Percentiles rank a stretch among this genome's conserved stretches.
phyloP scores from a whole-genome alignment of 2,113 vertebrate genomes.

The Chlorodrepanis virens region DNA sequence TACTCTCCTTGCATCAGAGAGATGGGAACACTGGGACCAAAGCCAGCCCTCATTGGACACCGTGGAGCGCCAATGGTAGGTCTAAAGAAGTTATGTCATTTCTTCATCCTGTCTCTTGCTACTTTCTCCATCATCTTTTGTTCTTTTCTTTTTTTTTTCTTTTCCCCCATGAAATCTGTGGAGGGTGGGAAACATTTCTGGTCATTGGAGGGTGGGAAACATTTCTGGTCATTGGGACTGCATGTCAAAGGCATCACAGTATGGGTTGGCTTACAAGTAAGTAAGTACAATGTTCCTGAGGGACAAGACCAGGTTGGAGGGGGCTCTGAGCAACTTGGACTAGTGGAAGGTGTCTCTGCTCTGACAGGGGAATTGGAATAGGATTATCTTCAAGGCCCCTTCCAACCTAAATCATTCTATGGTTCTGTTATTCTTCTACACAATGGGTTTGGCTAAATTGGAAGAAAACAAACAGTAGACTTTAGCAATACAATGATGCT shows the following conservation, averaged over 20 bases:
- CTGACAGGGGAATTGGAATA: background rate
- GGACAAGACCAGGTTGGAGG: background rate
- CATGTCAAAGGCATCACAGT: background rate
- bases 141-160: background rate
- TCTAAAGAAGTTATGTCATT: background rate
- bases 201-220: background rate
- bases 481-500: background rate
- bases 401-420: background rate
- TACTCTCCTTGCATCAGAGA: constrained; percentile 90
- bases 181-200: background rate
- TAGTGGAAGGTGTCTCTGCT: background rate
- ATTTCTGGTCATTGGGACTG: background rate
- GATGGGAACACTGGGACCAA: constrained; percentile 80
- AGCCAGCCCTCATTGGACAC: constrained; percentile 85
- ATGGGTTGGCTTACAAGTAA: background rate
- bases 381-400: background rate
- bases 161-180: too few relatives aligned
- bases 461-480: background rate
- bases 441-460: background rate
- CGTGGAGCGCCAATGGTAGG: constrained; percentile 92
- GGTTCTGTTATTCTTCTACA: background rate
- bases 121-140: background rate
- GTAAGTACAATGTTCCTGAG: background rate
- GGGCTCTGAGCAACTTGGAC: background rate
- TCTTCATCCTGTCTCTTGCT: background rate